Evolutionary conservation across 2,113 vertebrate genomes (phyloP), one percentile per base, ranked within the genome.

Genomic region (Caretta caretta): DNA sequence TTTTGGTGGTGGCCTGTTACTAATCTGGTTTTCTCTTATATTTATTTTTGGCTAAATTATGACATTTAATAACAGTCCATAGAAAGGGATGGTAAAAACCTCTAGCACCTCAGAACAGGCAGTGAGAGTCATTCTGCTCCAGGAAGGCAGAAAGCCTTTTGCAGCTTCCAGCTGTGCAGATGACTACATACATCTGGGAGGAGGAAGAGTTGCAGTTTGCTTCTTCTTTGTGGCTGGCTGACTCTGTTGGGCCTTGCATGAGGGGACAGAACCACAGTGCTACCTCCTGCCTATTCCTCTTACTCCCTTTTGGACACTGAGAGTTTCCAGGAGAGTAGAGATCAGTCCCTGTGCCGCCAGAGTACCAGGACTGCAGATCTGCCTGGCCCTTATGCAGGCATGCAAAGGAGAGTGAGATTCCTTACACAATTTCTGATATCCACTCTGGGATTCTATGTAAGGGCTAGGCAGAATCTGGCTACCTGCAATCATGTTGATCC

Each of bases 401-500:
- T 3, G 5, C 27, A 31, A 54, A 65, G 62, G 9, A 38, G 48
- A 82, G 16, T 13, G 79, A 46, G 50, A 20, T 69, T 69, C 65
- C 35, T 35, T n/a, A n/a, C 35, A 3, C 46, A 50, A 22, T 69
- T 53, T 11, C 35, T 50, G 0, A 1, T 16, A n/a, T 8, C 27
- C 29, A 10, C 1, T 1, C 65, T 49, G 78, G 25, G 57, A 59
- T 59, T 59, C 57, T 27, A 6, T 84, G 6, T 35, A 27, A 0
- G 0, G 51, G 13, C 38, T 31, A 50, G 24, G 11, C 4, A 38
- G 22, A 29, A 8, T 62, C 90, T 65, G 11, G 51, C 49, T 9
- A 1, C 48, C 90, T 65, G 25, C 22, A 72, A 3, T 80, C 57
- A 76, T n/a, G 4, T 75, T 35, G 0, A 89, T 22, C 6, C 5